Conservation (phyloP, 2,888 invertebrate genomes). For the Caenorhabditis sp. region DNA sequence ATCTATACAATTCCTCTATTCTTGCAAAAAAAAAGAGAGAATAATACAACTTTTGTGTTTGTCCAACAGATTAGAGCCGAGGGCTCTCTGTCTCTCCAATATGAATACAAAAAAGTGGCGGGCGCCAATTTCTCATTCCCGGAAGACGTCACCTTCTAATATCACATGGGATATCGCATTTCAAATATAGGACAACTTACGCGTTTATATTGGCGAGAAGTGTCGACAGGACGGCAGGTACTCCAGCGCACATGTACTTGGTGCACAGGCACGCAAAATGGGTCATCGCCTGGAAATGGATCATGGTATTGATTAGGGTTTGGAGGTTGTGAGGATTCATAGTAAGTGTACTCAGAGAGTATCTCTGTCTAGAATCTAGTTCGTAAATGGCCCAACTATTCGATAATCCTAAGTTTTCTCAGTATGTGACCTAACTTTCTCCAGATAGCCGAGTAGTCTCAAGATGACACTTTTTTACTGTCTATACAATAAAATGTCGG, state of each 20-base stretch:
- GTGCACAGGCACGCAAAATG: slow-evolving; percentile 99
- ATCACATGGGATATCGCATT: slow-evolving; percentile 21
- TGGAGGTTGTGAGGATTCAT: too few species aligned
- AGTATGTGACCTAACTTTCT: too few species aligned
- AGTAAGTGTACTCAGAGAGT: too few species aligned
- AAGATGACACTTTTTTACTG: too few species aligned
- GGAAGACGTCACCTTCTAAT: slow-evolving; percentile 12
- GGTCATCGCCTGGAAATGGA: slow-evolving; percentile 90
- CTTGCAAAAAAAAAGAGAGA: neutral
- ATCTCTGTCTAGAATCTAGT: too few species aligned
- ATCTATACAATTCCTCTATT: neutral
- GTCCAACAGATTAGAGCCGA: slow-evolving; percentile 40
- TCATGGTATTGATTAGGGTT: neutral
- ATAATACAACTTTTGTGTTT: slow-evolving; percentile 12
- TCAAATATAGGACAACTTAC: slow-evolving; percentile 84
- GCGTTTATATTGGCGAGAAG: slow-evolving; percentile 99
- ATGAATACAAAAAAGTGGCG: slow-evolving; percentile 1
- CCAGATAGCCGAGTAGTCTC: too few species aligned
- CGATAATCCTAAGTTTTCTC: too few species aligned
- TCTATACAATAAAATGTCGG: too few species aligned
- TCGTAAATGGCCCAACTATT: too few species aligned
- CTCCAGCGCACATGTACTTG: slow-evolving; percentile 86
- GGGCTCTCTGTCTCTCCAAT: neutral
- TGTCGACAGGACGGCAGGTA: slow-evolving; percentile 96
- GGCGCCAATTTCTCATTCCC: neutral